Percentiles rank a stretch among this genome's conserved stretches.
Evolutionary conservation across 2,888 invertebrate genomes (phyloP).

Genomic region (Temnothorax ravouxi): DNA sequence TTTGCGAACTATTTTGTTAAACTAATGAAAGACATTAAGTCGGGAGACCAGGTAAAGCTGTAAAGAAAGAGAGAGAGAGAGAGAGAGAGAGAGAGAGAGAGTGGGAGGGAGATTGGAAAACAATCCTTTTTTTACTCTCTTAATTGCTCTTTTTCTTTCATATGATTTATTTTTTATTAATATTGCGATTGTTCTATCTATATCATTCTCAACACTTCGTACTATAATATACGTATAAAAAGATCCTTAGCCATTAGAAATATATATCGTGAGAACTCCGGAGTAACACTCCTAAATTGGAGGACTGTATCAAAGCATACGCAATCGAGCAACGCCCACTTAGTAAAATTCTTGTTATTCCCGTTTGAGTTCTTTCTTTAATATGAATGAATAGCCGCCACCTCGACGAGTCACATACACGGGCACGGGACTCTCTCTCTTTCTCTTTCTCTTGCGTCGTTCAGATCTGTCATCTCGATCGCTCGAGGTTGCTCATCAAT

Average conservation of each 20-base stretch:
- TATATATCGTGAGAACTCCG: slow-evolving; percentile 18
- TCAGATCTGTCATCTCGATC: slow-evolving; percentile 59
- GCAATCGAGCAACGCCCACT: slow-evolving; percentile 69
- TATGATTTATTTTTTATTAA: slow-evolving; percentile 7
- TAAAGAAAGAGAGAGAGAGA: neutral
- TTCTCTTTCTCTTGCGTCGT: slow-evolving; percentile 43
- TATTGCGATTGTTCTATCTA: neutral
- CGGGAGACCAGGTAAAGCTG: slow-evolving; percentile 87
- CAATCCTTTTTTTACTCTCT: neutral
- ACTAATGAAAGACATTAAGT: slow-evolving; percentile 90
- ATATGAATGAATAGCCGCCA: slow-evolving; percentile 71
- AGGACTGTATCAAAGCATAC: slow-evolving; percentile 41
- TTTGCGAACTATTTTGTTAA: slow-evolving; percentile 90
- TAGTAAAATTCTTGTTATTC: slow-evolving; percentile 72
- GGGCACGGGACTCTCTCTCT: slow-evolving; percentile 19
- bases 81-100: neutral
- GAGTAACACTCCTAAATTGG: slow-evolving; percentile 59
- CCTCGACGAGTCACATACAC: slow-evolving; percentile 51
- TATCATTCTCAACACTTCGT: neutral
- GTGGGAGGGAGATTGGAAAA: neutral
- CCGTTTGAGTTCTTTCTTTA: slow-evolving; percentile 70
- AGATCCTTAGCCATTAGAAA: neutral
- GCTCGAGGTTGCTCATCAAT: slow-evolving; percentile 73
- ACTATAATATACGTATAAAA: neutral
- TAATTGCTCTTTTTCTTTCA: neutral